phyloP scores from a whole-genome alignment of 1,140 invertebrate species.

The Schlechtendalia chinensis region DNA sequence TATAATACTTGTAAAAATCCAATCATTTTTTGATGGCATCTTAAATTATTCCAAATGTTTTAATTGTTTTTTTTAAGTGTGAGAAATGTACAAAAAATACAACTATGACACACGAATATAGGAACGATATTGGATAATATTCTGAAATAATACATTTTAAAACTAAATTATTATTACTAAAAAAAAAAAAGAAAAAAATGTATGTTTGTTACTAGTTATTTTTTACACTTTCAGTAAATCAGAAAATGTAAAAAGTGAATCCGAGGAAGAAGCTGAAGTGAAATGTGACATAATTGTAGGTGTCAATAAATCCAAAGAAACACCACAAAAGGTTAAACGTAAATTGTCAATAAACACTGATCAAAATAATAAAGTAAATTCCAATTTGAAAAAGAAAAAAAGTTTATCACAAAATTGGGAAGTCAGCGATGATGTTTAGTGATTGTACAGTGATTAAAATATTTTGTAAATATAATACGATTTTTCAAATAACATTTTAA shows the following conservation, averaged over 20 bases:
- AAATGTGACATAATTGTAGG: slow-evolving; percentile 6
- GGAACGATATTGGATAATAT: background rate
- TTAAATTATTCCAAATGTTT: background rate
- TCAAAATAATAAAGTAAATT: slow-evolving; percentile 17
- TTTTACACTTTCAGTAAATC: slow-evolving; percentile 10
- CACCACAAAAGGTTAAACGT: slow-evolving; percentile 11
- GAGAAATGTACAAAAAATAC: too few relatives aligned
- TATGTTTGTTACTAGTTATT: background rate
- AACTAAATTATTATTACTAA: too few relatives aligned
- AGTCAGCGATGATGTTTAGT: slow-evolving; percentile 24
- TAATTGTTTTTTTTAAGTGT: background rate
- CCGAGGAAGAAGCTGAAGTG: slow-evolving; percentile 20
- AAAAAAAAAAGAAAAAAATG: too few relatives aligned
- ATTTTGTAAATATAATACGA: too few relatives aligned
- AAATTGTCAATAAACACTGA: background rate
- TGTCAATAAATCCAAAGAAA: background rate
- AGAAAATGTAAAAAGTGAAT: slow-evolving; percentile 25
- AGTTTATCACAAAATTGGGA: slow-evolving; percentile 11
- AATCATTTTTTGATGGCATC: too few relatives aligned
- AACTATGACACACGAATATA: too few relatives aligned
- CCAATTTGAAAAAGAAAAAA: slow-evolving; percentile 31
- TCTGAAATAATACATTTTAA: background rate
- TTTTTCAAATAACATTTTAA: background rate
- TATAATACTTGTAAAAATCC: too few relatives aligned
- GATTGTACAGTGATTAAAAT: too few relatives aligned